Conservation (phyloP, 1,140 invertebrate species). For the Diplogasteroides magnus region DNA sequence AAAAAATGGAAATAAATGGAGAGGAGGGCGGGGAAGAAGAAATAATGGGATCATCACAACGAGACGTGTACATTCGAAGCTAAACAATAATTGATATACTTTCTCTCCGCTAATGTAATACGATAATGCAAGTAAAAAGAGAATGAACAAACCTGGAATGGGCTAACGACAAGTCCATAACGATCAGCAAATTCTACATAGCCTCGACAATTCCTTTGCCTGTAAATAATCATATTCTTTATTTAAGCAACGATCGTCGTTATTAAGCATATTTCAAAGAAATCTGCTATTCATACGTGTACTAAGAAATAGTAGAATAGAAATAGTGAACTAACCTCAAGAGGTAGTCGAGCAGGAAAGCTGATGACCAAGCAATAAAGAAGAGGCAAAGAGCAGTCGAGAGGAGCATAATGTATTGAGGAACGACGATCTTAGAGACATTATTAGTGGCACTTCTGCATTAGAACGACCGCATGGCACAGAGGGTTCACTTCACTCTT, state of each 20-base stretch:
- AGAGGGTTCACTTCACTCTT: no score
- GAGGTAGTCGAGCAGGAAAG: conserved; percentile 40
- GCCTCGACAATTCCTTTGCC: conserved; percentile 20
- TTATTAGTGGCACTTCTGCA: no score
- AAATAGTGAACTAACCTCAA: no score
- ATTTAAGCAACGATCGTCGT: no score
- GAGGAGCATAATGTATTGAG: conserved; percentile 32
- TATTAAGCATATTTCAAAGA: no score
- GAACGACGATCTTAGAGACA: no score
- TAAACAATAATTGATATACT: no score
- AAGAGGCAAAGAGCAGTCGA: conserved; percentile 37
- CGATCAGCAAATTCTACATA: conserved; percentile 35
- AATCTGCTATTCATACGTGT: no score
- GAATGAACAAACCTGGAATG: conserved; percentile 35
- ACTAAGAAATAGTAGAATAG: no score
- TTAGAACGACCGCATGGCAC: no score
- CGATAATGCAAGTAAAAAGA: not conserved
- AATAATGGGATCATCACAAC: not conserved
- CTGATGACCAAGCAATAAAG: conserved; percentile 32
- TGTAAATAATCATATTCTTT: no score
- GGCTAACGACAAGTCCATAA: conserved; percentile 35
- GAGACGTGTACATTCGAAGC: not conserved
- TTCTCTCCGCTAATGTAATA: not conserved
- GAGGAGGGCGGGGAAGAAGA: not conserved
- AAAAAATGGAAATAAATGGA: not conserved